A percentile compares a stretch with the other conserved stretches of the same genome.
phyloP scores from a whole-genome alignment of 2,113 vertebrate species.

The Salvelinus fontinalis region DNA sequence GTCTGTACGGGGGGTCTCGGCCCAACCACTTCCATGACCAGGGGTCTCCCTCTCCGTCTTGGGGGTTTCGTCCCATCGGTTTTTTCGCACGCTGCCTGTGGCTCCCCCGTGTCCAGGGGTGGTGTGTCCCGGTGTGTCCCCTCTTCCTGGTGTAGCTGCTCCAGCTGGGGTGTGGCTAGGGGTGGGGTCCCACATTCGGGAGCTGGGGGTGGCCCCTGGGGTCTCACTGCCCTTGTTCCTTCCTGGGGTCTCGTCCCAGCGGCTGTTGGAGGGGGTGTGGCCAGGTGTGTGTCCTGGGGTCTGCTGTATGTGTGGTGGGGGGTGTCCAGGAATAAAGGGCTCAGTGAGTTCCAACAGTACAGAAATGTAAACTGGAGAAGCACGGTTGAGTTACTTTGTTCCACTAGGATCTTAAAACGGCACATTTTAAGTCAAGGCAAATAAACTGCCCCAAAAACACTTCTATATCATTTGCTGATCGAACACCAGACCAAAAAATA shows the following conservation, averaged over 20 bases:
- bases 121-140: conserved; percentile 91
- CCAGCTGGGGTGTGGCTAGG: conserved; percentile 96
- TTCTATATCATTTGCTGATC: neutral
- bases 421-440: neutral
- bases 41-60: conserved; percentile 98
- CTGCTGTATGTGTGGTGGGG: conserved; percentile 28
- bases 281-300: conserved; percentile 90
- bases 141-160: conserved; percentile 90
- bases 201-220: conserved; percentile 93
- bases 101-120: conserved; percentile 94
- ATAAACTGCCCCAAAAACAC: neutral
- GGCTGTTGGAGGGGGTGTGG: conserved; percentile 91
- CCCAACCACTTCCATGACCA: conserved; percentile 97
- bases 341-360: neutral
- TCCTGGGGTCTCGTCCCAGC: conserved; percentile 97
- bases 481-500: too few relatives aligned
- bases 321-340: too few relatives aligned
- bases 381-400: too few relatives aligned
- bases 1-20: conserved; percentile 95
- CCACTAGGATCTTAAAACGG: neutral
- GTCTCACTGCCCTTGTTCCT: conserved; percentile 96
- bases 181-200: conserved; percentile 97
- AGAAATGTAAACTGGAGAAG: too few relatives aligned
- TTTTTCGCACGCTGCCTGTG: conserved; percentile 94
- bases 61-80: conserved; percentile 97